phyloP scores from a whole-genome alignment of 2,113 vertebrate species.

The Dryoscopus gambensis region DNA sequence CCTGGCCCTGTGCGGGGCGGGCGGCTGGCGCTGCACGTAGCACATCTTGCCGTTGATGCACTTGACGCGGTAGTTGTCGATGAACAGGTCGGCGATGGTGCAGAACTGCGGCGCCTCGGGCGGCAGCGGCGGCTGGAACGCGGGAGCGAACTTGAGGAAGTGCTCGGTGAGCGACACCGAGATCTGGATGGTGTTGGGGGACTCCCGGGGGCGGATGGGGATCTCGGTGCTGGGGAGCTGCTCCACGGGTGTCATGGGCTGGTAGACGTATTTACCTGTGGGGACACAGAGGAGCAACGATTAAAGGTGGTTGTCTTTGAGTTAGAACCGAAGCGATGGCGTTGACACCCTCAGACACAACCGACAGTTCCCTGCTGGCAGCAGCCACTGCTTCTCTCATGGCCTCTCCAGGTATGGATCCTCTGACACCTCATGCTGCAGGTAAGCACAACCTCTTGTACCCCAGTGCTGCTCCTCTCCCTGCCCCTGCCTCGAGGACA shows the following conservation, averaged over 20 bases:
- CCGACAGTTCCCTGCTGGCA: background rate
- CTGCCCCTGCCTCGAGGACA: background rate
- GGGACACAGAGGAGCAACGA: background rate
- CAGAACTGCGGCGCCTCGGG: constrained; percentile 90
- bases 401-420: background rate
- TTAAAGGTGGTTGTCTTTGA: background rate
- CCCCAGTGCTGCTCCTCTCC: background rate
- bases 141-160: constrained; percentile 89
- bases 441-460: background rate
- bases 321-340: fast-evolving
- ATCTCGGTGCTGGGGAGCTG: constrained; percentile 92
- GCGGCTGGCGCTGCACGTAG: constrained; percentile 88
- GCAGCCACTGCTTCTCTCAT: background rate
- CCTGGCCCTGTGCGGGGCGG: constrained; percentile 45
- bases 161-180: constrained; percentile 88
- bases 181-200: constrained; percentile 86
- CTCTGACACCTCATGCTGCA: background rate
- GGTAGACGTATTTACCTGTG: constrained; percentile 94
- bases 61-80: constrained; percentile 94
- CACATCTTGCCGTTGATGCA: constrained; percentile 99
- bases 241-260: constrained; percentile 96
- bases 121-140: constrained; percentile 87
- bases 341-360: fast-evolving
- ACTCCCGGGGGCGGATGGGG: constrained; percentile 75
- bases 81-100: constrained; percentile 92